Evolutionary conservation across 2,888 invertebrate species (phyloP).

Genomic region (Belgica antarctica): DNA sequence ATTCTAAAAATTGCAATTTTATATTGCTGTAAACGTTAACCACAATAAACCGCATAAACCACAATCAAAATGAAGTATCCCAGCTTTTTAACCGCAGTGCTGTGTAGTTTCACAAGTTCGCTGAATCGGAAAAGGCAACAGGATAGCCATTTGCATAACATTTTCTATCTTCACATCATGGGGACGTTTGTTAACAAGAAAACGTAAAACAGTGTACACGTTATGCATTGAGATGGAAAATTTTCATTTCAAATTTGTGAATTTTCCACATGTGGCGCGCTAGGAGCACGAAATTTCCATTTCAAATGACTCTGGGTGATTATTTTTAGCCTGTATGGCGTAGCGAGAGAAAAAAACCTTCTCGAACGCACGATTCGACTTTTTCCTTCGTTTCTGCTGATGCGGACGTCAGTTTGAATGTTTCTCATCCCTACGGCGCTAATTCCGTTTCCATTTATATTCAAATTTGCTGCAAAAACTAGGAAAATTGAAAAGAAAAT

Average conservation of each 20-base stretch:
- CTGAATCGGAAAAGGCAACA: constrained; percentile 5
- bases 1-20: too few relatives aligned
- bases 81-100: too few relatives aligned
- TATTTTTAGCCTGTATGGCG: too few relatives aligned
- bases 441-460: background rate
- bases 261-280: background rate
- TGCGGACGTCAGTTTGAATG: background rate
- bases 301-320: constrained; percentile 9
- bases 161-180: background rate
- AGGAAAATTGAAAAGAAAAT: background rate
- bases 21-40: too few relatives aligned
- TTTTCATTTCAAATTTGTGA: constrained; percentile 20
- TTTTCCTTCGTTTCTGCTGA: background rate
- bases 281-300: background rate
- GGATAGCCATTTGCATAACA: constrained; percentile 11
- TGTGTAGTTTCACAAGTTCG: too few relatives aligned
- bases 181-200: background rate
- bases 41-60: too few relatives aligned
- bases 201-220: background rate
- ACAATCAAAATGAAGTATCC: too few relatives aligned
- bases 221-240: background rate
- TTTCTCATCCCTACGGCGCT: background rate
- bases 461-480: background rate
- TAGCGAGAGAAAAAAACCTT: too few relatives aligned
- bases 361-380: background rate